Evolutionary conservation across 1,140 invertebrate species (phyloP), one percentile per base, ranked within the genome.

Genomic region (Zaprionus ornatus): DNA sequence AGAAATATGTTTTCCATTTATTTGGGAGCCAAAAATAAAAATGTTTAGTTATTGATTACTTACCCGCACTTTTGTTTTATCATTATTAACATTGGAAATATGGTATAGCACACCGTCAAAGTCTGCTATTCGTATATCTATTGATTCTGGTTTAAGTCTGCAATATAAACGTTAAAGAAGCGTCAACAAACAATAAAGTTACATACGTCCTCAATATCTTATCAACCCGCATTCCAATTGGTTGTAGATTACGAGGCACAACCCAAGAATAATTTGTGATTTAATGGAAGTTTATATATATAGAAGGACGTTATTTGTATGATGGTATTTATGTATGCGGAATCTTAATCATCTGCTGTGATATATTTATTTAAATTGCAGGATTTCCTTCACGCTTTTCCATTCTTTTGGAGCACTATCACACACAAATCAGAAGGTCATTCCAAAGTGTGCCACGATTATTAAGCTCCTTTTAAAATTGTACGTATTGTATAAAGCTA

Each of bases 71-170:
- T 99, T 99, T 80, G 97, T 97, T 95, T 99, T 99, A 93, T 99
- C 98, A 80, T 96, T 96, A 94, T 98, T 97, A 78, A 98, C 94
- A 95, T 99, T 99, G 61, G 99, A 99, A 94, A 99, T 97, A 93
- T 99, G 98, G 94, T 99, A 99, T 67, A 99, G 93, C 64, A 99
- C 99, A 80, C 99, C 99, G 95, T 99, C 99, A 94, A 99, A 99
- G 95, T 99, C 99, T 82, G 98, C 97, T 93, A 99, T 95, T 73
- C 95, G 97, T 78, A 99, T 96, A 94, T 99, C 98, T 85, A 98
- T 98, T 71, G 96, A 97, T 92, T 99, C 99, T 81, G 97, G 96
- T 95, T 99, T 99, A 91, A 96, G 96, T 67, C 98, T 99, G 94
- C 71, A 88, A 88, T 40, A 1, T 27, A 65, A 62, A 57, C 3